These are phyloP conservation scores for Cyrtodaria siliqua DNA, from an alignment of 2,888 invertebrate genomes.

Conservation along the genomic window DNA sequence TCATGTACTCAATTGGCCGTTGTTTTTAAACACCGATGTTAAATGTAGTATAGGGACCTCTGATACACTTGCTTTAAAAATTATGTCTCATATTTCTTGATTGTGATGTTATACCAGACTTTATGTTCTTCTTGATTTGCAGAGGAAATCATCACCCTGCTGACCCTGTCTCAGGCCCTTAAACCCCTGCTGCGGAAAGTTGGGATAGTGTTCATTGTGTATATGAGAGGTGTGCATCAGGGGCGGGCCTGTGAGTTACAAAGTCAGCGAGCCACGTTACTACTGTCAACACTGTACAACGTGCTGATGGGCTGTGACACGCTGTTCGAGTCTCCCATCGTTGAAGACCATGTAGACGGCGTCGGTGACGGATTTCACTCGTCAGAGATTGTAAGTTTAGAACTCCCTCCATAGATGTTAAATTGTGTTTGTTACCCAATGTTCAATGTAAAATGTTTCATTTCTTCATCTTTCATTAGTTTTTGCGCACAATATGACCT, in stretches of 20 bases:
- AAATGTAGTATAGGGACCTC: too few relatives aligned
- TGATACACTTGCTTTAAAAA: too few relatives aligned
- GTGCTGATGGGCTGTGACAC: constrained; percentile 73
- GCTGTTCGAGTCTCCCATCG: constrained; percentile 36
- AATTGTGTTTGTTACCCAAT: too few relatives aligned
- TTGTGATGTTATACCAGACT: too few relatives aligned
- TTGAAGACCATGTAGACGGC: neutral
- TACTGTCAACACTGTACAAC: constrained; percentile 77
- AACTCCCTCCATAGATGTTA: too few relatives aligned
- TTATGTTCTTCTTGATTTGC: too few relatives aligned
- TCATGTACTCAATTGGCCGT: too few relatives aligned
- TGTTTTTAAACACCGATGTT: too few relatives aligned
- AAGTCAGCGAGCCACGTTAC: constrained; percentile 72
- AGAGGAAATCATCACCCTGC: constrained; percentile 75
- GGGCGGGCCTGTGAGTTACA: constrained; percentile 39
- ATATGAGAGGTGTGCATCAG: constrained; percentile 53
- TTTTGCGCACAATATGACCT: too few relatives aligned
- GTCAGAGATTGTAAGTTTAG: constrained; percentile 32
- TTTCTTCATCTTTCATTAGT: too few relatives aligned
- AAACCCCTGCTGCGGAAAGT: constrained; percentile 70
- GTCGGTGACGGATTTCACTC: constrained; percentile 19
- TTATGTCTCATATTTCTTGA: too few relatives aligned
- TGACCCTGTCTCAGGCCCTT: constrained; percentile 58
- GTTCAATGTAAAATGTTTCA: too few relatives aligned
- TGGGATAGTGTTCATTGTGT: constrained; percentile 43